These are phyloP conservation scores for Pachydiplax longipennis DNA, from an alignment of 2,888 invertebrate genomes.

Conservation along the genomic window DNA sequence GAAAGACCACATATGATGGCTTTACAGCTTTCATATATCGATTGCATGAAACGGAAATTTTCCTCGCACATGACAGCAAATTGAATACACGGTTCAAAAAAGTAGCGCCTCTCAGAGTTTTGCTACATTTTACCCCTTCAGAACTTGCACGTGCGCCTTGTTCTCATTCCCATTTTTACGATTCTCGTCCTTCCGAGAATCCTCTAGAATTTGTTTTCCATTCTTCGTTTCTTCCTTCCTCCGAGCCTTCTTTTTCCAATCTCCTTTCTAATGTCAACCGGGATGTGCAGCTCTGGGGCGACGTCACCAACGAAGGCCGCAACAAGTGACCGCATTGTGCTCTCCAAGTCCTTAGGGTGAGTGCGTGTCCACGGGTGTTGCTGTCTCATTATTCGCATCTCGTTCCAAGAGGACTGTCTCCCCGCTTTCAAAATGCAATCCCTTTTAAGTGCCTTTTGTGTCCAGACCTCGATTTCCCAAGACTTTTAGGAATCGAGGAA, in stretches of 20 bases:
- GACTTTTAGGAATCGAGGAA: conserved; percentile 2
- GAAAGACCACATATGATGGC: no score
- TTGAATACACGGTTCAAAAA: no score
- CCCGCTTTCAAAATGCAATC: conserved; percentile 4
- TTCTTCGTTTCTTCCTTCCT: neutral
- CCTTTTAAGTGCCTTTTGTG: conserved; percentile 22
- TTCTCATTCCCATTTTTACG: no score
- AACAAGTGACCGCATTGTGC: conserved; percentile 6
- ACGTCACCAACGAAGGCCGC: neutral
- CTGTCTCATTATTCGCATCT: conserved; percentile 38
- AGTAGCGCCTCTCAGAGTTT: no score
- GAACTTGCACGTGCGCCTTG: no score
- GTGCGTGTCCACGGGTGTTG: conserved; percentile 31
- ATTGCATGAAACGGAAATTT: no score
- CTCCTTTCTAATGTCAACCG: neutral
- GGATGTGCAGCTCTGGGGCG: neutral
- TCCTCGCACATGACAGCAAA: no score
- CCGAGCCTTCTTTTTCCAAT: neutral
- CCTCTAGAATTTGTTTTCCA: neutral
- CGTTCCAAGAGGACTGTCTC: neutral
- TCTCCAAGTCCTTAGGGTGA: neutral
- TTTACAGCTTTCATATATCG: no score
- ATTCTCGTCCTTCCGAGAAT: no score
- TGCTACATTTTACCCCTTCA: no score
- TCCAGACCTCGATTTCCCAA: conserved; percentile 15